Evolutionary conservation across 2,113 vertebrate genomes (phyloP), one percentile per base, ranked within the genome.

Genomic region (Passer montanus): DNA sequence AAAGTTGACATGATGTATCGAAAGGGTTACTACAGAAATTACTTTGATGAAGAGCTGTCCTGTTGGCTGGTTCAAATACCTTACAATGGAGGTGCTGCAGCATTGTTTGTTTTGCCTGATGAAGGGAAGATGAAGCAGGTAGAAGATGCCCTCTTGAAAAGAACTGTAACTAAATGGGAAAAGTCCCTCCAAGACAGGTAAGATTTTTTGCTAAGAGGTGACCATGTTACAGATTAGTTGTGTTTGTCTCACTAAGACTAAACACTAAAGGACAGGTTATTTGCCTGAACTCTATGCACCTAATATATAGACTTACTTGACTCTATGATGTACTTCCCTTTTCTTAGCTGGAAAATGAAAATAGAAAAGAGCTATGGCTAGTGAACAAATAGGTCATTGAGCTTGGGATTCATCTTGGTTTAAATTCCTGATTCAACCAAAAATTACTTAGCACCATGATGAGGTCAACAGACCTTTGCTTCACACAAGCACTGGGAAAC

Each of bases 51-150:
- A 24, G 82, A 97, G 7, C 84, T 98, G 10, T 97, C 97, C 35
- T 98, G 98, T 73, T 97, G 97, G 27, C 28, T 98, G 60, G 93
- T 98, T 94, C 96, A 98, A 55, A 91, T 98, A 44, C 96, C 97
- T 75, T 98, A 97, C 87, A 60, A 24, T 2, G 73, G 86, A 35
- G 93, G 94, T 74, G 58, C 94, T 66, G 93, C 44, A 1, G 97
- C 96, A 7, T 62, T 94, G 78, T 97, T 98, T 91, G 6, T 98
- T 53, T 95, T 98, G 41, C 98, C 98, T 4, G 94, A 97, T 0
- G 31, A 95, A 67, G 98, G 97, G 55, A 95, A 95, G 47, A 92
- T 98, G 97, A 69, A 82, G 52, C 46, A 76, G 2, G 90, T 97
- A 39, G 98, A 98, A 90, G 68, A 97, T 26, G 94, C 89, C 56